Evolutionary conservation across 1,140 invertebrate species (phyloP), one percentile per base, ranked within the genome.

Genomic region (Zaprionus camerounensis): DNA sequence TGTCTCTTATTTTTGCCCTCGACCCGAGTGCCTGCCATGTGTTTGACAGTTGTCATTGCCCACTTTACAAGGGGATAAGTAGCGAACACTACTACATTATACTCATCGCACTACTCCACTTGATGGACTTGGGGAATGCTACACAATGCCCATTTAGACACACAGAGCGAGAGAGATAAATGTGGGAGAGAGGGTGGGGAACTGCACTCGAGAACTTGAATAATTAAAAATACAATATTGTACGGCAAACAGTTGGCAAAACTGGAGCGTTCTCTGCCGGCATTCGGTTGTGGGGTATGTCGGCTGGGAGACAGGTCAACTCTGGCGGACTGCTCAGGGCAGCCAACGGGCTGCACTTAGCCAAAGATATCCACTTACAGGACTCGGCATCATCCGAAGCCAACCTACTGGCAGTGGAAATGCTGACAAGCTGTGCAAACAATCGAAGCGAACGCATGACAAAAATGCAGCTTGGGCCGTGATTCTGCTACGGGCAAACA

Each of bases 171-270:
- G 17, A n/a, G n/a, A 38, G 63, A 38, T 53, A 36, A 26, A 17
- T 44, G 31, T 34, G 31, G n/a, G 13, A 28, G 31, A n/a, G 31
- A 44, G 36, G 6, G 1, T 55, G 20, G 46, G 59, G 15, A 63
- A 55, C 36, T 36, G 75, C 81, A 76, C 76, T 82, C 67, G 17
- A 84, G 58, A 83, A 64, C 67, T 73, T 84, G 79, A 85, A 83
- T 82, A 82, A 82, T 82, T 82, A 81, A 82, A 82, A 82, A 80
- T 75, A 80, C 78, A 78, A 82, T 82, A 82, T 82, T 82, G 80
- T 81, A 81, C 71, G 80, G 80, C 78, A 82, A 78, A 78, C 78
- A 81, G 71, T 72, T 82, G 77, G 70, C 70, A 68, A 68, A 77
- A 80, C 56, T 69, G 66, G 77, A 73, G 58, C 66, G 53, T 36